Percentiles rank a stretch among this genome's conserved stretches.
Conservation (phyloP, 2,797 vertebrate species). For the Sebastes steindachneri region DNA sequence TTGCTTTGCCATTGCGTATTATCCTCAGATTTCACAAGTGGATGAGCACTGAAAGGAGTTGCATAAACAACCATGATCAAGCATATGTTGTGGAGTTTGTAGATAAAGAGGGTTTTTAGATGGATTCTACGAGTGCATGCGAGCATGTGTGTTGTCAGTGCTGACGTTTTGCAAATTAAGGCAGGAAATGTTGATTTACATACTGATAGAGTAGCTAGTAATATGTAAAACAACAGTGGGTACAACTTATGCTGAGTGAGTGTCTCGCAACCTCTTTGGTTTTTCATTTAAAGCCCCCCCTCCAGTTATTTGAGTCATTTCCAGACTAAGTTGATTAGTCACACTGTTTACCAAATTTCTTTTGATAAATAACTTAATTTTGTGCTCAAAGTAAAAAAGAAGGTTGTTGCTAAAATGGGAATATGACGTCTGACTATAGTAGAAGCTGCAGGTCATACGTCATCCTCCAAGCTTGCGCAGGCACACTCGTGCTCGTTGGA, state of each 20-base stretch:
- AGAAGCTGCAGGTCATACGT: too few relatives aligned
- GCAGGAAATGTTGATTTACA: constrained; percentile 25
- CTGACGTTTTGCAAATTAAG: neutral
- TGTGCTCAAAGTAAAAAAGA: too few relatives aligned
- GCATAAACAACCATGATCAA: constrained; percentile 18
- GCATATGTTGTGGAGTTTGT: constrained; percentile 5
- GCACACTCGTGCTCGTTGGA: too few relatives aligned
- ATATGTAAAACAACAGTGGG: constrained; percentile 20
- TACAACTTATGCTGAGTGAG: neutral
- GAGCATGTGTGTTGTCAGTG: neutral
- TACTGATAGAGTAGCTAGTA: constrained; percentile 16
- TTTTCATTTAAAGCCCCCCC: neutral
- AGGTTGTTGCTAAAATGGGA: too few relatives aligned
- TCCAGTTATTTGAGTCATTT: too few relatives aligned
- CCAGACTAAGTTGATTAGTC: too few relatives aligned
- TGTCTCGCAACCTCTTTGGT: neutral
- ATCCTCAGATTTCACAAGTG: constrained; percentile 29
- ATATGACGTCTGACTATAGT: too few relatives aligned
- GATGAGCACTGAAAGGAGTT: constrained; percentile 4
- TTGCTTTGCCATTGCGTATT: constrained; percentile 1
- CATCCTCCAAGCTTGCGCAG: too few relatives aligned
- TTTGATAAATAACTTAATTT: too few relatives aligned
- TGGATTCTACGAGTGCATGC: neutral
- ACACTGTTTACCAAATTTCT: too few relatives aligned
- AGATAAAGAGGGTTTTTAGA: neutral